These are phyloP conservation scores for Chrysochloris asiatica DNA, from an alignment of 2,113 vertebrate species.

Conservation along the genomic window DNA sequence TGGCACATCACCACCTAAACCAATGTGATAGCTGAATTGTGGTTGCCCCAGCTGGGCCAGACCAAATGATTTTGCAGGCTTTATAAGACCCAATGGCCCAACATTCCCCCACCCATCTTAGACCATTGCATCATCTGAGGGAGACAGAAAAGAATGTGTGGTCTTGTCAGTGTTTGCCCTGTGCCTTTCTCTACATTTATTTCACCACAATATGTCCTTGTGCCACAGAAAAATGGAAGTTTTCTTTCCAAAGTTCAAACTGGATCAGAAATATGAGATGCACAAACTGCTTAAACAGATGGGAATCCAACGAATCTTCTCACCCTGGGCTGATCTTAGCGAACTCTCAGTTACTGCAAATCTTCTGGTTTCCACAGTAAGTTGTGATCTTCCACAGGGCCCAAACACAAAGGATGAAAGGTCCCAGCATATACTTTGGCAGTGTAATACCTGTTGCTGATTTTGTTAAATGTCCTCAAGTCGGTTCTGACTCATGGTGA, in stretches of 20 bases:
- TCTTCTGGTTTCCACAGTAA: slow-evolving; percentile 90
- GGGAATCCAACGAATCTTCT: slow-evolving; percentile 89
- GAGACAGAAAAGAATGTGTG: background rate
- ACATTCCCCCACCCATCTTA: too few species aligned
- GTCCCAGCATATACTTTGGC: too few species aligned
- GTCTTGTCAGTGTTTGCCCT: background rate
- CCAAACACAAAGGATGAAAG: too few species aligned
- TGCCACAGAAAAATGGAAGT: slow-evolving; percentile 89
- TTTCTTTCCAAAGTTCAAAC: slow-evolving; percentile 92
- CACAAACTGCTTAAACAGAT: slow-evolving; percentile 88
- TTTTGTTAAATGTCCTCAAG: too few species aligned
- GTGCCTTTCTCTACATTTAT: background rate
- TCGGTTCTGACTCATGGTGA: too few species aligned
- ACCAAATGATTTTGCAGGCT: too few species aligned
- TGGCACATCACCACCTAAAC: too few species aligned
- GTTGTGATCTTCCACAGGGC: background rate
- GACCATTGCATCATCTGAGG: too few species aligned
- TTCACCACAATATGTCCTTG: background rate
- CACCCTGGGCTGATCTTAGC: slow-evolving; percentile 86
- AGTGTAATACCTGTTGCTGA: too few species aligned
- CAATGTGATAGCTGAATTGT: too few species aligned
- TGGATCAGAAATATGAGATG: slow-evolving; percentile 91
- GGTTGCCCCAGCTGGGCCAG: too few species aligned
- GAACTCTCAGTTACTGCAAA: slow-evolving; percentile 82
- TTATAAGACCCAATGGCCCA: too few species aligned